A percentile compares a stretch with the other conserved stretches of the same genome.
Conservation (phyloP, 2,113 vertebrate genomes). For the Pitta sordida region DNA sequence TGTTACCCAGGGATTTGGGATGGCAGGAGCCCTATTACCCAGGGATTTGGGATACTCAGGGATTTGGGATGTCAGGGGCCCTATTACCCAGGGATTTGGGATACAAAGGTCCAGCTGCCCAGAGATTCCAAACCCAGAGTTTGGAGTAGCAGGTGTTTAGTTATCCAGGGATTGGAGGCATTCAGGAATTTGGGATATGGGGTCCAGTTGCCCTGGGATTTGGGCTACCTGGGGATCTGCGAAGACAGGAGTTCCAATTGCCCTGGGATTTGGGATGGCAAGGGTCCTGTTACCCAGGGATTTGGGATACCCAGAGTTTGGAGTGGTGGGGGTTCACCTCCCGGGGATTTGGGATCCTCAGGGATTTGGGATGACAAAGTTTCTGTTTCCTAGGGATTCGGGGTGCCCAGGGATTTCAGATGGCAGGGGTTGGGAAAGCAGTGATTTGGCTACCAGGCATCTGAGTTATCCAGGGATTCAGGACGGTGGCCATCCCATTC, state of each 20-base stretch:
- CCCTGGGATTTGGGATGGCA: too few species aligned
- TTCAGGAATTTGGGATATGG: not conserved
- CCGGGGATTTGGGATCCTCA: not conserved
- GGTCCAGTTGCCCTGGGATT: not conserved
- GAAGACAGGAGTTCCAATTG: rapidly evolving
- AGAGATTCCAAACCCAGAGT: not conserved
- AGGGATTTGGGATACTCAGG: not conserved
- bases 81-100: too few species aligned
- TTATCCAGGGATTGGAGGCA: not conserved
- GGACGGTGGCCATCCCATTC: too few species aligned
- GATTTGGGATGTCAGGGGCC: not conserved
- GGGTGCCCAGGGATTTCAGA: too few species aligned
- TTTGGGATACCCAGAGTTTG: not conserved
- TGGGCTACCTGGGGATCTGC: rapidly evolving
- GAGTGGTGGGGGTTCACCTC: too few species aligned
- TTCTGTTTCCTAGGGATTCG: not conserved
- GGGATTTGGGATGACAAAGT: not conserved
- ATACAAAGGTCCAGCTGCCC: too few species aligned
- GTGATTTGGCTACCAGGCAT: too few species aligned
- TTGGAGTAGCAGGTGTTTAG: not conserved
- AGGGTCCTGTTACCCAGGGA: rapidly evolving
- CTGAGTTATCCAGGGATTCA: not conserved
- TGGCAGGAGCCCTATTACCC: not conserved
- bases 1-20: not conserved
- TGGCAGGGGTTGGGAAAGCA: too few species aligned